Evolutionary conservation across 2,797 vertebrate species (phyloP), one percentile per base, ranked within the genome.

Genomic region (Bucorvus abyssinicus): DNA sequence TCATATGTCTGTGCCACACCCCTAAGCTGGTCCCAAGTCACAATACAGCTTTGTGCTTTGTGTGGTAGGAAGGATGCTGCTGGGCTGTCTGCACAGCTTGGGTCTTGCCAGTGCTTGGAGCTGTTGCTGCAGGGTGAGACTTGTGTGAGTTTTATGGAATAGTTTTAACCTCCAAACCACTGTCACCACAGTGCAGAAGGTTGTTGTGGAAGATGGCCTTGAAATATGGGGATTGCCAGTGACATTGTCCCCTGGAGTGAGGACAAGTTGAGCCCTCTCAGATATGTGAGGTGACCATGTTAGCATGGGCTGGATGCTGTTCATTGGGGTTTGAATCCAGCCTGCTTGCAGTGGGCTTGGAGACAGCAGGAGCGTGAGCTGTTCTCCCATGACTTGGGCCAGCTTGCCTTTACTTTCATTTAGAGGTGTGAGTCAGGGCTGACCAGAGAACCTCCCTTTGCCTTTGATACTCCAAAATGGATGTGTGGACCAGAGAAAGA

Each of bases 351-450:
- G 68, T 2, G 6, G 60, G 70, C 77, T 75, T 30, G 63, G 75
- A 90, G 94, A 74, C 76, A 59, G 70, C 65, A 61, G 69, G 29
- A 73, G 50, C 2, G 1, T 91, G 93, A 96, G 80, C 77, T 86
- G 70, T 91, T 69, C 63, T 94, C 69, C 59, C 2, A 0, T 93
- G 89, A 71, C 81, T 79, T 87, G 74, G 90, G 70, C 81, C 87
- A 73, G 67, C 86, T 93, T 90, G 80, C 77, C 90, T 88, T 63
- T 79, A 59, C 92, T 93, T 91, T 90, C 50, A 49, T 76, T 82
- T 65, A 52, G 22, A 10, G 34, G 45, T 17, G 55, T 94, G 95
- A 93, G 93, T 95, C 92, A 92, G 74, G 80, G 67, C 80, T 92
- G 67, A 65, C 80, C 86, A 86, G 59, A 79, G 64, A 89, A 64